Evolutionary conservation across 2,797 vertebrate species (phyloP), one percentile per base, ranked within the genome.

Genomic region (Pangasius macronema): DNA sequence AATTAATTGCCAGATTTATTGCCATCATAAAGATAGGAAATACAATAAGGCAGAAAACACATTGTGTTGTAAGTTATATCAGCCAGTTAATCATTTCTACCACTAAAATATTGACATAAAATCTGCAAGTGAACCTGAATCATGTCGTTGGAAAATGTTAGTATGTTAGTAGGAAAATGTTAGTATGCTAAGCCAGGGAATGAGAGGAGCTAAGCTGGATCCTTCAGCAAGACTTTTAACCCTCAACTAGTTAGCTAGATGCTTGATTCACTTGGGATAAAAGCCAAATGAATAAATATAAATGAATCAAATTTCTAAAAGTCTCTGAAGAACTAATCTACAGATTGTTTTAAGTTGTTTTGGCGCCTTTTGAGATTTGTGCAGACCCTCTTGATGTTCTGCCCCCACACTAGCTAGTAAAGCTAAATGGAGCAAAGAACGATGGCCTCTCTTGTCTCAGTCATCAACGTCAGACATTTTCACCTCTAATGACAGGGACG

Each of bases 391-490:
- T 59, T 73, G 36, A 59, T 24, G 30, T 57, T 5, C 83, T 33
- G 57, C 76, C 68, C 33, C 20, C 42, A 1, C 81, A 16, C 88
- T 88, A 83, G 91, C 90, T 89, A 46, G 86, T 73, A 91, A 92
- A 93, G 94, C 93, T 93, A 94, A 95, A 95, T 94, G 94, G 94
- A 92, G 93, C 91, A 91, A 59, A 91, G 89, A 87, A 89, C 82
- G 83, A 94, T 89, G 92, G 92, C 92, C 93, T 93, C 93, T 93
- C 93, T 92, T 88, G 92, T 93, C 92, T 91, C 87, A 90, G 92
- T 92, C 94, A 93, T 95, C 92, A 94, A 91, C 87, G 91, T 91
- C 92, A 92, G 92, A 90, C 92, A 95, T 95, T 95, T 95, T 93
- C 94, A 93, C 91, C 91, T 93, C 92, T 87, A 75, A 89, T 73